Percentiles rank a stretch among this genome's conserved stretches.
Evolutionary conservation across 2,113 vertebrate species (phyloP).

Genomic region (Axis porcinus): DNA sequence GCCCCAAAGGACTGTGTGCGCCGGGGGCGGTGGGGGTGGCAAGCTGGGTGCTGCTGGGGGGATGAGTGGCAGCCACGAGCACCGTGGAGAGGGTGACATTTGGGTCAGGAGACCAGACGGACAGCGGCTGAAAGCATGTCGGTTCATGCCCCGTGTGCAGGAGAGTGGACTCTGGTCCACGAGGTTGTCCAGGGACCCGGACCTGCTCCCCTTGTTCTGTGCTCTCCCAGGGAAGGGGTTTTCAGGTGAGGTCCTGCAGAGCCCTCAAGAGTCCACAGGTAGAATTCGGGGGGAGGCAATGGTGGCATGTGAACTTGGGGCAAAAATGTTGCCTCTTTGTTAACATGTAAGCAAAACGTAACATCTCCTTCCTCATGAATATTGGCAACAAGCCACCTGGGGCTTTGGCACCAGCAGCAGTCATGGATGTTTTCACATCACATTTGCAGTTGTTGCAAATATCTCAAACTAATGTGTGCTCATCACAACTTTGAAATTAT

Average conservation of each 20-base stretch:
- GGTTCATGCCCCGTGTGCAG: not conserved
- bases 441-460: not conserved
- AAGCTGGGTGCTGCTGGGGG: accelerated
- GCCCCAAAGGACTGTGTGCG: accelerated
- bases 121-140: not conserved
- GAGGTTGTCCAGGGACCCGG: not conserved
- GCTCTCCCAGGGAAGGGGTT: not conserved
- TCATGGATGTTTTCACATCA: not conserved
- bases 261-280: not conserved
- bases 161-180: not conserved
- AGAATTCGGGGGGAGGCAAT: not conserved
- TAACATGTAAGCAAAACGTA: not conserved
- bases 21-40: not conserved
- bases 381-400: not conserved
- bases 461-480: not conserved
- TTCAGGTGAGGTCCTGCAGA: not conserved
- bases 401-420: not conserved
- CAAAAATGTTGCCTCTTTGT: not conserved
- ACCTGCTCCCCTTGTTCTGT: not conserved
- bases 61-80: accelerated
- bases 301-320: not conserved
- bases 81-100: not conserved
- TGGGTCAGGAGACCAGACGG: not conserved
- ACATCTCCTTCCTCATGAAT: not conserved
- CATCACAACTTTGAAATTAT: not conserved